Evolutionary conservation across 2,797 vertebrate species (phyloP).

Genomic region (Pterois miles): DNA sequence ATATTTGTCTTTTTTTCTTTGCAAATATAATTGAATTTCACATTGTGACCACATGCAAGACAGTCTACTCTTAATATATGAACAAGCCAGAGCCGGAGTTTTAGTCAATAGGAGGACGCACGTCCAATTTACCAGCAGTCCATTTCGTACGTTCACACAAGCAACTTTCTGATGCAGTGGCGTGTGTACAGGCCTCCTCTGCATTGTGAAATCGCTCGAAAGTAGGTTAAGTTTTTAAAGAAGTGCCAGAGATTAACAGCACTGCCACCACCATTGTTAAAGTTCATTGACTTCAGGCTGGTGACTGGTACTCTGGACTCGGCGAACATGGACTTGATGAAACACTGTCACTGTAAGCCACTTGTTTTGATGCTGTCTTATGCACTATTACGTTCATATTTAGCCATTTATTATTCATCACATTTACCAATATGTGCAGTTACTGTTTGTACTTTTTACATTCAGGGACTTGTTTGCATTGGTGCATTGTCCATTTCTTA

Average conservation of each 20-base stretch:
- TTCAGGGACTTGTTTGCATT: background rate
- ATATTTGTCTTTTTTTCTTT: conserved; percentile 45
- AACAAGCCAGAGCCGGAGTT: conserved; percentile 36
- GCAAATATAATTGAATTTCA: conserved; percentile 53
- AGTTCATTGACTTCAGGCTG: conserved; percentile 51
- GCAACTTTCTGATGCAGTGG: conserved; percentile 40
- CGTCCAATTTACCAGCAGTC: conserved; percentile 39
- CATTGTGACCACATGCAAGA: conserved; percentile 27
- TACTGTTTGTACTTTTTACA: background rate
- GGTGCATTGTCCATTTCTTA: background rate
- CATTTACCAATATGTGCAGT: background rate
- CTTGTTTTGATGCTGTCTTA: background rate
- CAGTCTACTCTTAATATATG: conserved; percentile 40
- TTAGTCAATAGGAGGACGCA: conserved; percentile 39
- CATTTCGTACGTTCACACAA: conserved; percentile 32
- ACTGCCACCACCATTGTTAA: conserved; percentile 43
- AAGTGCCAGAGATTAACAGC: conserved; percentile 49
- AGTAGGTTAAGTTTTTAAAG: conserved; percentile 16
- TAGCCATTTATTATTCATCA: background rate
- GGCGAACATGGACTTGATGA: conserved; percentile 17
- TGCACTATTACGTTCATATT: background rate
- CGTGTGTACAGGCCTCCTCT: conserved; percentile 46
- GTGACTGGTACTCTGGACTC: background rate
- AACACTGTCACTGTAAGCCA: background rate
- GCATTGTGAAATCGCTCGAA: conserved; percentile 34